Evolutionary conservation across 2,888 invertebrate species (phyloP), one percentile per base, ranked within the genome.

Genomic region (Augiades crinisus): DNA sequence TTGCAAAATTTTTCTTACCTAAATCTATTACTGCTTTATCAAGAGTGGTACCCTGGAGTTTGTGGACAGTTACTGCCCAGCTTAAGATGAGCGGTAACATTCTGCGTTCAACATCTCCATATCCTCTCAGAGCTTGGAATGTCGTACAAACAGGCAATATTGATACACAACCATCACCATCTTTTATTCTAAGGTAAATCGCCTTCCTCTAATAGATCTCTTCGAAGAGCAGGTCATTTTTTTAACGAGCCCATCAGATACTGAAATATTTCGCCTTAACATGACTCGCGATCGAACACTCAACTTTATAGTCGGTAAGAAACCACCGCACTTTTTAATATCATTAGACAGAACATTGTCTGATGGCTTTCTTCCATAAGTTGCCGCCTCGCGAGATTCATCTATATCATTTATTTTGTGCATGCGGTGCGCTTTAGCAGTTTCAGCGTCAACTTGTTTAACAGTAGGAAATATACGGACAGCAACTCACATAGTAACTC

Each of bases 41-140:
- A n/a, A n/a, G n/a, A n/a, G n/a, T n/a, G n/a, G 37, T 38, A 1
- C 37, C 21, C 1, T 38, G 21, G n/a, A n/a, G n/a, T n/a, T n/a
- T n/a, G n/a, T n/a, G n/a, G n/a, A n/a, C n/a, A n/a, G n/a, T n/a
- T n/a, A n/a, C n/a, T n/a, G n/a, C n/a, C n/a, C n/a, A 21, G 22
- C 62, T 57, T 31, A 70, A 56, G 2, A 67, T 66, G 5, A 66
- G n/a, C 3, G 63, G 63, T 13, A 67, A 10, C 65, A 67, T 66
- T 22, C 51, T 22, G 0, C 66, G 12, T 27, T 70, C 64, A 0
- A 66, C 55, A 53, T 66, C 59, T 4, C 65, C 64, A 14, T 64
- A 62, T 6, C 63, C 62, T 47, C 34, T 58, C 5, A 0, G 1
- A 22, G 58, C 63, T n/a, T 64, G 61, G 51, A 63, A 64, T 13